These are phyloP conservation scores for Sander lucioperca DNA, from an alignment of 2,113 vertebrate species.

Conservation along the genomic window DNA sequence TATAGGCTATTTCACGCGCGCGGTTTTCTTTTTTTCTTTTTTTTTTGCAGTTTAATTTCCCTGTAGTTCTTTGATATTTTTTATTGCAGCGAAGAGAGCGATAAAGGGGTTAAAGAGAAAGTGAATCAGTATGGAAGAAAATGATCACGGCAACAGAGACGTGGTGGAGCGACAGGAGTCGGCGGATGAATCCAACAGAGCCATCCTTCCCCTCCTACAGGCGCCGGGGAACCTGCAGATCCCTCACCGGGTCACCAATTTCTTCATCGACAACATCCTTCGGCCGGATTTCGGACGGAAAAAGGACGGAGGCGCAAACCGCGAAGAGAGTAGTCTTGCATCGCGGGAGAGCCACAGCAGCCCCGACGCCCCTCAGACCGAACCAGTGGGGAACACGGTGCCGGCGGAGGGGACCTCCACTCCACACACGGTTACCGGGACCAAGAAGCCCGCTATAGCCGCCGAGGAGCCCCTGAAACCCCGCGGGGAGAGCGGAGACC, in stretches of 20 bases:
- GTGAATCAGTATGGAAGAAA: conserved; percentile 93
- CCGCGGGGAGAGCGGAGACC: conserved; percentile 87
- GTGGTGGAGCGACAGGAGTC: conserved; percentile 86
- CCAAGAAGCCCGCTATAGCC: conserved; percentile 86
- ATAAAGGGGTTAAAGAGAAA: conserved; percentile 84
- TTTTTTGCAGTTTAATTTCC: conserved; percentile 28
- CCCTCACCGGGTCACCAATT: conserved; percentile 95
- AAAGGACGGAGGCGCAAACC: conserved; percentile 84
- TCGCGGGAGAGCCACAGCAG: conserved; percentile 81
- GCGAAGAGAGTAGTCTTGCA: conserved; percentile 76
- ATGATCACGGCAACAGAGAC: conserved; percentile 87
- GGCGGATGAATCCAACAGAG: conserved; percentile 87
- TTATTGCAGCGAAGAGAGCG: conserved; percentile 71
- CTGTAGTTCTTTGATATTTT: conserved; percentile 67
- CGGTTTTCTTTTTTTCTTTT: conserved; percentile 25
- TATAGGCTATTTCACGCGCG: conserved; percentile 48
- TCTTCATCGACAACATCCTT: conserved; percentile 97
- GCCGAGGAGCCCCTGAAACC: conserved; percentile 88
- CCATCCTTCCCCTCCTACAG: conserved; percentile 86
- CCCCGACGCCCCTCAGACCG: conserved; percentile 81
- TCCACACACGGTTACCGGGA: conserved; percentile 81
- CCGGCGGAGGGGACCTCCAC: conserved; percentile 90
- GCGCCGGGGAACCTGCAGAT: conserved; percentile 89
- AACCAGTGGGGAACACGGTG: conserved; percentile 82
- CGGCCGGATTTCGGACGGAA: conserved; percentile 93